Conservation (phyloP, 2,797 vertebrate genomes). For the Smutsia temminckii region DNA sequence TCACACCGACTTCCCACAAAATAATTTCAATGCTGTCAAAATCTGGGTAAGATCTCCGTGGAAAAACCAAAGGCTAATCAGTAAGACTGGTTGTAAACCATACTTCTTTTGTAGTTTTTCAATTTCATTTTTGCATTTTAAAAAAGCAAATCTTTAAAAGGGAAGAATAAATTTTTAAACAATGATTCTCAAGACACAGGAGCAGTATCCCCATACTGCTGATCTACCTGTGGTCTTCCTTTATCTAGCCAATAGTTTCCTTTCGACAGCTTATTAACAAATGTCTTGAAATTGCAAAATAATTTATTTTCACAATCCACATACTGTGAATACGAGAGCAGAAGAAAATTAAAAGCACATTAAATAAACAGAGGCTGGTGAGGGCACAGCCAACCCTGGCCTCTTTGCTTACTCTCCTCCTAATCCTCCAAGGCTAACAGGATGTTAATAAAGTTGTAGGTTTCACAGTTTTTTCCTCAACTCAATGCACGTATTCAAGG, state of each 20-base stretch:
- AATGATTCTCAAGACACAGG: not conserved
- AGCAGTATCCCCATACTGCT: not conserved
- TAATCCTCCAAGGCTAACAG: not conserved
- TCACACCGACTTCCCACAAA: not conserved
- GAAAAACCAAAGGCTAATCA: not conserved
- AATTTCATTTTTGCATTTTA: not conserved
- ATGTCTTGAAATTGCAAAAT: not conserved
- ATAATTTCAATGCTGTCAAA: not conserved
- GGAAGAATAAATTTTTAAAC: not conserved
- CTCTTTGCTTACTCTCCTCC: not conserved
- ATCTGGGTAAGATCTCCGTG: not conserved
- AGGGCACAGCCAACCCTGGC: constrained; percentile 40
- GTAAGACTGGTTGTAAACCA: not conserved
- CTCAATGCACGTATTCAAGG: constrained; percentile 6
- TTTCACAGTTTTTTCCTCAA: not conserved
- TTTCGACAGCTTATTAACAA: constrained; percentile 36
- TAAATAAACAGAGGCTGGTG: not conserved
- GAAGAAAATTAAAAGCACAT: constrained; percentile 30
- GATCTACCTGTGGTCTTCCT: too few species aligned
- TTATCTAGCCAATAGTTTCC: not conserved
- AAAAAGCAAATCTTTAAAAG: not conserved
- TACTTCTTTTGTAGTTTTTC: not conserved
- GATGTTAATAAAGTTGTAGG: not conserved
- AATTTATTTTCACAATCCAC: constrained; percentile 42
- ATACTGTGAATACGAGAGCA: not conserved